A percentile compares a stretch with the other conserved stretches of the same genome.
These are phyloP conservation scores for Clavelina lepadiformis DNA, from an alignment of 23 tunicate species.

Conservation along the genomic window DNA sequence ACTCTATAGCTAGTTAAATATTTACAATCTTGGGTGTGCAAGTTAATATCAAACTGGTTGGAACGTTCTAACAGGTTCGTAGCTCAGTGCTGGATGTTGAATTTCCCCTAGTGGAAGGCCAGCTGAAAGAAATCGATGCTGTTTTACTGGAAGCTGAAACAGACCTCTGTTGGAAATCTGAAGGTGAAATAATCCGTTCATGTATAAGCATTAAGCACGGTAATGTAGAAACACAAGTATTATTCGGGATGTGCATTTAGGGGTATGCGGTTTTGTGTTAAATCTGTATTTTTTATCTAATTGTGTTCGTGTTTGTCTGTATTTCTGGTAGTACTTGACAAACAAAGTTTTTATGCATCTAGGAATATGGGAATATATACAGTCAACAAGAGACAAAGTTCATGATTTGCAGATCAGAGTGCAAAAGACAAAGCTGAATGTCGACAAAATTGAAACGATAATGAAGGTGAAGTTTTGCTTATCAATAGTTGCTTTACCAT, in stretches of 20 bases:
- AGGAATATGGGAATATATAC: constrained; percentile 94
- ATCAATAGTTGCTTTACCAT: neutral
- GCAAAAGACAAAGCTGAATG: constrained; percentile 78
- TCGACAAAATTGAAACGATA: constrained; percentile 67
- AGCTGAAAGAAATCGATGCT: constrained; percentile 62
- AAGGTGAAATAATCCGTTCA: too few relatives aligned
- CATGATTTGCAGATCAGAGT: constrained; percentile 79
- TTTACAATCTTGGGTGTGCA: too few relatives aligned
- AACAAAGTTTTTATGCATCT: too few relatives aligned
- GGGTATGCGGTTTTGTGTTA: too few relatives aligned
- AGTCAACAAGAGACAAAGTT: constrained; percentile 62
- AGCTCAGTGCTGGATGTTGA: constrained; percentile 77
- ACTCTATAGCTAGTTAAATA: too few relatives aligned
- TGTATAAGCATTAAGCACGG: too few relatives aligned
- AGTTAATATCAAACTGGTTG: too few relatives aligned
- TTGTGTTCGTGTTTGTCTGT: too few relatives aligned
- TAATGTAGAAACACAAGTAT: too few relatives aligned
- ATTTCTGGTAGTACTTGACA: too few relatives aligned
- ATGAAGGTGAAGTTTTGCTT: constrained; percentile 70
- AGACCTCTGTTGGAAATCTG: constrained; percentile 63
- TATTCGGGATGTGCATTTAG: too few relatives aligned
- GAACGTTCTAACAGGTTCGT: constrained; percentile 44
- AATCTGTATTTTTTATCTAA: too few relatives aligned
- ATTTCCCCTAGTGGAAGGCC: constrained; percentile 78
- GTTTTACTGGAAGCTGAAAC: constrained; percentile 70